Conservation (phyloP, 2,888 invertebrate species). For the Nemoura dubitans region DNA sequence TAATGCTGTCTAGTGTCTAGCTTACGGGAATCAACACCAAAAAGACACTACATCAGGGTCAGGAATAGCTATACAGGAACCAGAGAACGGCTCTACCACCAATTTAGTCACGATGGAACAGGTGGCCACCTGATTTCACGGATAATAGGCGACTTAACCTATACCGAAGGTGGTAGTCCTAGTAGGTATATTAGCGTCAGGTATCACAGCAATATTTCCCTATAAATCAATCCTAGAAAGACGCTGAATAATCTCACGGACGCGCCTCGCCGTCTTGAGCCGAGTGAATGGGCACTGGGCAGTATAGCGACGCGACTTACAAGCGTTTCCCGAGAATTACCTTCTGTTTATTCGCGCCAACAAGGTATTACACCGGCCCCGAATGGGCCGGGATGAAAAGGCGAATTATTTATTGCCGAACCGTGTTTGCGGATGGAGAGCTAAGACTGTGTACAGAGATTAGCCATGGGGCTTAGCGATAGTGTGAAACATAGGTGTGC, state of each 20-base stretch:
- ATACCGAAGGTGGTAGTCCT: too few relatives aligned
- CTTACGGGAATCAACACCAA: too few relatives aligned
- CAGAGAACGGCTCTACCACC: not conserved
- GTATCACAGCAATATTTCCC: not conserved
- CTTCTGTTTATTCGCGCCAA: slow-evolving; percentile 7
- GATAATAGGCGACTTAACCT: too few relatives aligned
- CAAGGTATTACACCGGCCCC: not conserved
- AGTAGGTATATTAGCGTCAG: too few relatives aligned
- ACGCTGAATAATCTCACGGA: not conserved
- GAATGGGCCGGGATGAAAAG: not conserved
- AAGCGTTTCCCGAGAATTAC: not conserved
- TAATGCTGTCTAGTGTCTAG: too few relatives aligned
- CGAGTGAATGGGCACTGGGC: too few relatives aligned
- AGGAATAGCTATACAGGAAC: too few relatives aligned
- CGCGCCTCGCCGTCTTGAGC: not conserved
- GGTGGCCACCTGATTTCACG: too few relatives aligned
- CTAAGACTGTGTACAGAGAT: not conserved
- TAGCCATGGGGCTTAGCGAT: not conserved
- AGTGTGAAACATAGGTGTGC: not conserved
- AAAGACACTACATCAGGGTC: too few relatives aligned
- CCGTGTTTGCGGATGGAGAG: not conserved
- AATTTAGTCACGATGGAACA: too few relatives aligned
- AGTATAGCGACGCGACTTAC: not conserved
- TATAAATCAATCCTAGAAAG: not conserved
- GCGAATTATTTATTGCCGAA: not conserved